Base-by-base conservation (phyloP, 2,888 invertebrate genomes). In the Cosmia trapezina region DNA sequence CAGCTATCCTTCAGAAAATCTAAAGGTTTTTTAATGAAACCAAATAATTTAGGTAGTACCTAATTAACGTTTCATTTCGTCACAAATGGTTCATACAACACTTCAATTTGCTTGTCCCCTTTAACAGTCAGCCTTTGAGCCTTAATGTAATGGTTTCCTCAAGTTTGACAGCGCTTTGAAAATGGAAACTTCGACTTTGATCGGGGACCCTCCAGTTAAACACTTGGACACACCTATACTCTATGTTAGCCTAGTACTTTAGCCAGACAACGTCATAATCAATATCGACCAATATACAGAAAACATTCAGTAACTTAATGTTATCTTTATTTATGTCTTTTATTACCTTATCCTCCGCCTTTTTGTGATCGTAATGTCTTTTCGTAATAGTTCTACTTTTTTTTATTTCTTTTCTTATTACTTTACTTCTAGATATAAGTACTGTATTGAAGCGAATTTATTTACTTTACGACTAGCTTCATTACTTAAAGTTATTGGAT, bases 151-250 rank as follows among this genome's bases (percentile, higher is more conserved):
- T 54, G 43, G 57, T 53, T 49, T 56, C 45, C 53, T 54, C 22
- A 57, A 54, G 64, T 57, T 59, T 49, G 66, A 67, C 67, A 78
- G 49, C 60, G 64, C 78, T 82, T 81, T 78, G 70, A 82, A 70
- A 82, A 70, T 68, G 47, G 61, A 78, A 70, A 70, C 82, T 68
- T 63, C 2, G 37, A 22, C 53, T 73, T 78, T 68, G 65, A 74
- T 77, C 49, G 12, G 33, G 47, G 14, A 65, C 51, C 19, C 37
- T 45, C 12, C 19, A 12, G 47, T 49, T 59, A 22, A 69, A 56
- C 51, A 78, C 47, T 69, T 51, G 54, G 56, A 9, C 59, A 66
- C 4, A 47, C 33, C 22, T 43, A 49, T 17, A 37, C n/a, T 65
- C 22, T 53, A 53, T 65, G 41, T 37, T 19, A 45, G 17, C 53